Evolutionary conservation across 30 jellyfish, hydroid and myxozoan genomes (phyloP), one percentile per base, ranked within the genome.

Genomic region (Clytia hemisphaerica): DNA sequence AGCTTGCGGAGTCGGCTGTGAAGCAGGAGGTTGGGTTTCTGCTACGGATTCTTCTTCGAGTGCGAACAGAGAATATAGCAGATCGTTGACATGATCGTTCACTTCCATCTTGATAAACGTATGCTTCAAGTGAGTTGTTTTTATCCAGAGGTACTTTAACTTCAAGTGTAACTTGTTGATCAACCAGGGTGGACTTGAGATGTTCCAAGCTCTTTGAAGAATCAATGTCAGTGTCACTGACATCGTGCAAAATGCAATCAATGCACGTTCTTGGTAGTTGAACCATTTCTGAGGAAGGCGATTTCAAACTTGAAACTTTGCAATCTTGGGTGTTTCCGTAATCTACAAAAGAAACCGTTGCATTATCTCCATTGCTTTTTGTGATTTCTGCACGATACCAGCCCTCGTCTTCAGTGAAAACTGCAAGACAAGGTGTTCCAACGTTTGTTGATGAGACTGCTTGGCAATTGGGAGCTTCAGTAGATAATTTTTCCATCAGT

Each of bases 351-450:
- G 31, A 27, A 0, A 74, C 79, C 1, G 22, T 31, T 18, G 25
- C 18, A 4, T 24, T 10, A 31, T 79, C 84, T 0, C 77, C 83
- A 12, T 44, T 65, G 21, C 24, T 2, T 29, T 77, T 61, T 26
- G 16, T 50, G 30, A 79, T 49, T 38, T 79, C 93, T 19, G 93
- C 93, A 5, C 93, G 93, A 59, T 79, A 79, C 93, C 93, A 79
- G 24, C 32, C 84, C 9, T 42, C 69, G 50, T 79, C 93, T 2
- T 79, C 84, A 6, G 67, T 40, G 38, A 55, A 68, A 75, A 31
- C 67, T 19, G 84, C 78, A 57, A 69, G 60, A 45, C 93, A 79
- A 28, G 93, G 26, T 4, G 73, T 29, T 1, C 92, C 82, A 16
- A 21, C 28, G 1, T 25, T 2, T 21, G 42, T 0, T 21, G 25